phyloP scores from a whole-genome alignment of 2,797 vertebrate species.

The Mormyrus proboscirostris region DNA sequence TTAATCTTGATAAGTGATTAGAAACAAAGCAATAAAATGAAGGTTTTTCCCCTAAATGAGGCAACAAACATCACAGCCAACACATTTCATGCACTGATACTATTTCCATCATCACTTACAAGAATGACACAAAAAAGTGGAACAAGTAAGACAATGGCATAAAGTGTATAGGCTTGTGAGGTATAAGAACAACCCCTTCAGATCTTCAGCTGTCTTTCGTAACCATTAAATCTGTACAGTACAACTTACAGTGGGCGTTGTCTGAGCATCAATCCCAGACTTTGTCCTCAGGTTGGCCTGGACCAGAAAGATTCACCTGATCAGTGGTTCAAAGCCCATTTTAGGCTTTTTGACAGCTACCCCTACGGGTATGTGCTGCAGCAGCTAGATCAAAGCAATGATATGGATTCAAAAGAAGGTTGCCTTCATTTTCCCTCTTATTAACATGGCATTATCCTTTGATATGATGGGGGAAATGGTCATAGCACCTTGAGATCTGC shows the following conservation, averaged over 20 bases:
- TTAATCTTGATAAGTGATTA: not conserved
- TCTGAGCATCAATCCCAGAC: constrained; percentile 4
- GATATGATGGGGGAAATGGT: constrained; percentile 53
- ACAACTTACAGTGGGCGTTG: constrained; percentile 8
- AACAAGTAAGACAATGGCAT: constrained; percentile 35
- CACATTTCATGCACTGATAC: constrained; percentile 40
- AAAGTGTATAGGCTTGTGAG: constrained; percentile 45
- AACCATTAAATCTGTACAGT: constrained; percentile 21
- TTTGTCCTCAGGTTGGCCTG: not conserved
- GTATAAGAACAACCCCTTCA: constrained; percentile 57
- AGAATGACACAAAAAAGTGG: constrained; percentile 26
- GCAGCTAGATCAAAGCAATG: constrained; percentile 8
- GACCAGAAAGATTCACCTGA: constrained; percentile 12
- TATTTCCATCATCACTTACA: constrained; percentile 31
- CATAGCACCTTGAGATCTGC: constrained; percentile 36
- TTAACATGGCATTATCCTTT: constrained; percentile 47
- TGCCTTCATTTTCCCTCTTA: constrained; percentile 26
- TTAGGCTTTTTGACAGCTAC: constrained; percentile 5
- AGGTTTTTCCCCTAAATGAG: constrained; percentile 42
- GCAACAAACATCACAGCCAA: constrained; percentile 51
- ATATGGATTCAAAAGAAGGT: constrained; percentile 13
- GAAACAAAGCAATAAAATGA: constrained; percentile 1
- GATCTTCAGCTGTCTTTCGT: constrained; percentile 28
- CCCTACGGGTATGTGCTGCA: not conserved
- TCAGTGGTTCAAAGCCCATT: constrained; percentile 14